These are phyloP conservation scores for Pteronura brasiliensis DNA, from an alignment of 2,113 vertebrate genomes.

Conservation along the genomic window DNA sequence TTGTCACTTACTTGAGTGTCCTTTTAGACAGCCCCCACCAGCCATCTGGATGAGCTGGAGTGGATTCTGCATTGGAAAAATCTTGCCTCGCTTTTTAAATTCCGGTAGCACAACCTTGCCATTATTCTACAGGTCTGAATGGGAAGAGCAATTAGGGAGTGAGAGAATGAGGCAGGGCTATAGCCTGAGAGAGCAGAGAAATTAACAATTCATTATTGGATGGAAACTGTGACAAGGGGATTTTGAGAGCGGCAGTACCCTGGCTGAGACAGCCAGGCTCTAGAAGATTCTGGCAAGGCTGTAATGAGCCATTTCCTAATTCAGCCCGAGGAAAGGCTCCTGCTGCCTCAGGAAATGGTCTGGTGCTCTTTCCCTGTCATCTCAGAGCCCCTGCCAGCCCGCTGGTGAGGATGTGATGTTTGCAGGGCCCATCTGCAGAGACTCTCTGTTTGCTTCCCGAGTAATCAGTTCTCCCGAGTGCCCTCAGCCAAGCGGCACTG, in stretches of 20 bases:
- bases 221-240: neutral
- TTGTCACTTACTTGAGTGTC: too few species aligned
- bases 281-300: neutral
- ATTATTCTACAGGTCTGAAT: neutral
- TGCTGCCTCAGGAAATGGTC: constrained; percentile 4
- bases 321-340: neutral
- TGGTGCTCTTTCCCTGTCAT: neutral
- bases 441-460: neutral
- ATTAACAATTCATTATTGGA: neutral
- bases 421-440: neutral
- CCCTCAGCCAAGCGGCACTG: neutral
- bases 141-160: neutral
- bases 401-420: neutral
- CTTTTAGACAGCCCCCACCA: neutral
- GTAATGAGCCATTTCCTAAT: neutral
- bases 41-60: neutral
- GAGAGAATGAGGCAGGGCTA: neutral
- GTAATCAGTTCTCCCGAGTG: neutral
- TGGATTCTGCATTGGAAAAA: neutral
- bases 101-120: neutral
- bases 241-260: neutral
- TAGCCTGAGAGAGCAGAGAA: neutral
- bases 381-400: neutral
- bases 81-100: neutral
- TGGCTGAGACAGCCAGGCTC: neutral